Percentiles rank a stretch among this genome's conserved stretches.
These are phyloP conservation scores for Rhagonycha fulva DNA, from an alignment of 2,888 invertebrate genomes.

Conservation along the genomic window DNA sequence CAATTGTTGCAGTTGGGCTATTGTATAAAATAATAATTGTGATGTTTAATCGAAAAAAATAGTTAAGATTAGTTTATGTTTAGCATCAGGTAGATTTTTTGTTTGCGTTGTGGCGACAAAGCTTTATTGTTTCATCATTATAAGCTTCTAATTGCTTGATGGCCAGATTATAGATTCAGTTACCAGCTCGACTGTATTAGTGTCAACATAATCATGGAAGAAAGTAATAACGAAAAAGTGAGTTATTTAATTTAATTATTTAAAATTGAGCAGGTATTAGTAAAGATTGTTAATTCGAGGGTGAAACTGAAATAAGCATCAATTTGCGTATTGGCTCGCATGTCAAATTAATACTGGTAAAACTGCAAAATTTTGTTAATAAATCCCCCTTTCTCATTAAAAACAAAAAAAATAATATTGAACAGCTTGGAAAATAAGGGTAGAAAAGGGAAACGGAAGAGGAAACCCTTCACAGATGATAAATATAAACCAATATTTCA, in stretches of 20 bases:
- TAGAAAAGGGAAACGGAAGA: slow-evolving; percentile 40
- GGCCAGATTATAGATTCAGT: slow-evolving; percentile 30
- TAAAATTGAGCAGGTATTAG: slow-evolving; percentile 26
- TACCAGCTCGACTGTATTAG: slow-evolving; percentile 18
- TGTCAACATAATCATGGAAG: slow-evolving; percentile 15
- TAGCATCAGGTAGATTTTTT: slow-evolving; percentile 21
- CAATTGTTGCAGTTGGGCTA: background rate
- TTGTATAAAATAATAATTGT: background rate
- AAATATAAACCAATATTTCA: slow-evolving; percentile 43
- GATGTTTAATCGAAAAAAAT: background rate
- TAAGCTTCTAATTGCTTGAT: slow-evolving; percentile 31
- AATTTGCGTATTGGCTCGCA: slow-evolving; percentile 31
- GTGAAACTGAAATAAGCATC: slow-evolving; percentile 22
- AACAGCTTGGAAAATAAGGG: slow-evolving; percentile 41
- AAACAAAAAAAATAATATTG: slow-evolving; percentile 38
- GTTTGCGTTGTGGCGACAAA: slow-evolving; percentile 31
- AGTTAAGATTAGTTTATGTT: slow-evolving; percentile 8
- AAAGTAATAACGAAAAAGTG: slow-evolving; percentile 20
- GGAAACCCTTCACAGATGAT: slow-evolving; percentile 42
- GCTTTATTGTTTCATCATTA: slow-evolving; percentile 28
- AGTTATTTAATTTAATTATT: slow-evolving; percentile 21
- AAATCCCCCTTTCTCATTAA: slow-evolving; percentile 31
- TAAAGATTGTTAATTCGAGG: slow-evolving; percentile 28
- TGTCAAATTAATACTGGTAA: slow-evolving; percentile 27
- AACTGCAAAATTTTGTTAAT: slow-evolving; percentile 31